These are phyloP conservation scores for Tetramorium bicarinatum DNA, from an alignment of 2,888 invertebrate genomes.

Conservation along the genomic window DNA sequence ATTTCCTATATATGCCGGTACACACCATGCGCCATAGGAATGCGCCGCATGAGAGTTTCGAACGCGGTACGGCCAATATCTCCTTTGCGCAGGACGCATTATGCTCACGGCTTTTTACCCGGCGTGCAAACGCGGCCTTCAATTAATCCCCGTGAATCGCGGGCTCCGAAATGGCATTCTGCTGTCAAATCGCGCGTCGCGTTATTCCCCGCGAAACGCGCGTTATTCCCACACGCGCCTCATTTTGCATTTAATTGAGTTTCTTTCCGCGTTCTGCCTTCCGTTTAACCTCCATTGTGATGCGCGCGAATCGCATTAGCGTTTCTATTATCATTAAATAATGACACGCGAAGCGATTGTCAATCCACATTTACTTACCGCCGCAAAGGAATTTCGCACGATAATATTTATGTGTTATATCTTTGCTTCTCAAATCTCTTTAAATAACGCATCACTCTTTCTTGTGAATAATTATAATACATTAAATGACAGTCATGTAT, in stretches of 20 bases:
- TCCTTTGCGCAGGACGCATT: constrained; percentile 24
- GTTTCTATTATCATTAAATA: constrained; percentile 3
- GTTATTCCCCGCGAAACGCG: constrained; percentile 54
- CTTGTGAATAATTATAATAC: neutral
- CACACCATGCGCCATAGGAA: constrained; percentile 2
- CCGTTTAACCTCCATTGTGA: neutral
- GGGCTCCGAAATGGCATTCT: constrained; percentile 12
- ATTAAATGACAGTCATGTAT: neutral
- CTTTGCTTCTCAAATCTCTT: neutral
- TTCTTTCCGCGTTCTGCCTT: neutral
- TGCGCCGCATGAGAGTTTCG: constrained; percentile 8
- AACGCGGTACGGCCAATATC: constrained; percentile 4
- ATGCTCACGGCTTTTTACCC: constrained; percentile 32
- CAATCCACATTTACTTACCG: constrained; percentile 5
- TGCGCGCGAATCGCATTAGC: neutral
- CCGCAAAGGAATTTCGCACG: neutral
- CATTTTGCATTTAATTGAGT: constrained; percentile 19
- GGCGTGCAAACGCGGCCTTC: constrained; percentile 56
- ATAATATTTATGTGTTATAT: neutral
- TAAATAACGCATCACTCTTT: neutral
- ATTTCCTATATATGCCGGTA: constrained; percentile 33
- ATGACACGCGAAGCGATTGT: neutral
- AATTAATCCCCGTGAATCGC: constrained; percentile 65
- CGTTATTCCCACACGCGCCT: neutral
- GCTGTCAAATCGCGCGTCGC: constrained; percentile 30